These are phyloP conservation scores for Physocephala rufipes DNA, from an alignment of 2,888 invertebrate genomes.

Conservation along the genomic window DNA sequence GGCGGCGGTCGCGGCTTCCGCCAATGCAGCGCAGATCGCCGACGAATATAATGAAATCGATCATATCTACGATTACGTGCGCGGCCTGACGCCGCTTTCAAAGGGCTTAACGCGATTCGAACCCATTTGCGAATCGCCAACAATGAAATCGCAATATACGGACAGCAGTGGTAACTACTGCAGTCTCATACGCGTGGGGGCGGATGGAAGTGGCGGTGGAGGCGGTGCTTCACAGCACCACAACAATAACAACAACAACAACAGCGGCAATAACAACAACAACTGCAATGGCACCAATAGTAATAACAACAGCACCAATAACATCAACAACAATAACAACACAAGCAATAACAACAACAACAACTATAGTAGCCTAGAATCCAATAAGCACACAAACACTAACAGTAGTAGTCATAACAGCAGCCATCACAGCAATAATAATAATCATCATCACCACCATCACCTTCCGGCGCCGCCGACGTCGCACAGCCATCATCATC, in stretches of 20 bases:
- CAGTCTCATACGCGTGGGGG: constrained; percentile 64
- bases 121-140: constrained; percentile 67
- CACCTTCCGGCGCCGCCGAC: constrained; percentile 64
- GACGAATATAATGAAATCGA: constrained; percentile 96
- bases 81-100: constrained; percentile 90
- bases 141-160: constrained; percentile 64
- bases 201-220: constrained; percentile 38
- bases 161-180: constrained; percentile 65
- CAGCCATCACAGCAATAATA: constrained; percentile 62
- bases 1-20: constrained; percentile 64
- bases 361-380: constrained; percentile 64
- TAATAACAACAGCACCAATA: constrained; percentile 51
- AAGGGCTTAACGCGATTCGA: constrained; percentile 71
- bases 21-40: constrained; percentile 69
- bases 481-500: constrained; percentile 53
- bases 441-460: constrained; percentile 63
- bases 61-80: constrained; percentile 94
- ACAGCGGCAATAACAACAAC: constrained; percentile 49
- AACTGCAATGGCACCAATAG: constrained; percentile 50
- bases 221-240: constrained; percentile 43
- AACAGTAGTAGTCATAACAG: constrained; percentile 58
- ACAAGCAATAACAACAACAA: constrained; percentile 54
- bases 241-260: constrained; percentile 52
- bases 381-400: constrained; percentile 59
- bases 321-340: constrained; percentile 50